Base-by-base conservation (phyloP, 2,888 invertebrate genomes). In the Ectobius pallidus region DNA sequence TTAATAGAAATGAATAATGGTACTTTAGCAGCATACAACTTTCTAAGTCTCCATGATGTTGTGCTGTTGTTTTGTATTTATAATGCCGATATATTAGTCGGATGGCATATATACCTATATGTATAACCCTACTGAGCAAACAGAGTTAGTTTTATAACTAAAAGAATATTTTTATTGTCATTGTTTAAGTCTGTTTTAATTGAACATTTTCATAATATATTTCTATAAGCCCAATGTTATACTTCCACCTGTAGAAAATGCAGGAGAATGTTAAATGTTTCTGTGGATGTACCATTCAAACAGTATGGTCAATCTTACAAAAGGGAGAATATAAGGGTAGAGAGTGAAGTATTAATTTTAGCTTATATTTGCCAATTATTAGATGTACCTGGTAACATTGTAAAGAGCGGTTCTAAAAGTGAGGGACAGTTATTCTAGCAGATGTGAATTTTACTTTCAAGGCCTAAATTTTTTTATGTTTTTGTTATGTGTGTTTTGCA, bases 121-220 rank as follows among this genome's bases (percentile, higher is more conserved):
- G 55, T 55, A 25, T 55, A 55, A 20, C 3, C 25, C 55, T 55
- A 25, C 14, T 25, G 55, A 55, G 55, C 4, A 20, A 49, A 49
- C 16, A 55, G 25, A 55, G 25, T 70, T 70, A 70, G 61, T 70
- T 70, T 70, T 70, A 22, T 70, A 70, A 70, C 44, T 32, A 62
- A 61, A 61, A 34, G 30, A 63, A 20, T 46, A 71, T 63, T 61
- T 70, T 61, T 70, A 61, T 49, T 62, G 62, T 32, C 27, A 16
- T 46, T n/a, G 9, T 69, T 58, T 58, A 39, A 58, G 49, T 70
- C 42, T 58, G 20, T 34, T 55, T 58, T 42, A 27, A 16, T 46
- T 42, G 9, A 52, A 52, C 16, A 14, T 70, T 58, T 61, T 58
- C 25, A 58, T 58, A 70, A 58, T 58, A 58, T 63, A 52, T 49